Evolutionary conservation across 2,113 vertebrate species (phyloP).

Genomic region (Nothocercus nigrocapillus): DNA sequence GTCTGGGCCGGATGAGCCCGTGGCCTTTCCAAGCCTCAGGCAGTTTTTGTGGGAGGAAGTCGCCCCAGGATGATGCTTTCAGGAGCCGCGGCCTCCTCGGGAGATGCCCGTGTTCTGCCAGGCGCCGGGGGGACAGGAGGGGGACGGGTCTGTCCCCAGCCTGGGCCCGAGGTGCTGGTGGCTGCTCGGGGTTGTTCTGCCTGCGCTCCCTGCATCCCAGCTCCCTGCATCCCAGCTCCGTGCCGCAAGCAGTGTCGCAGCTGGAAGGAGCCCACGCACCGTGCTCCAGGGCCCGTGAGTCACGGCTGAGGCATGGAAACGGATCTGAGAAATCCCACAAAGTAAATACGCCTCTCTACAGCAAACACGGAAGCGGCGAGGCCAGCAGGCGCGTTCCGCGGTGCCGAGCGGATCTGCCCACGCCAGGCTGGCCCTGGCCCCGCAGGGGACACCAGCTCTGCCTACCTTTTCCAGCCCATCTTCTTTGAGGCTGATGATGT

Average conservation of each 20-base stretch:
- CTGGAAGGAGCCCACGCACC: not conserved
- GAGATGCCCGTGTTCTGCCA: not conserved
- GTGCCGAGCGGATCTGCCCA: not conserved
- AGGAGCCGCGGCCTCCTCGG: not conserved
- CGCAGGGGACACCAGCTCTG: not conserved
- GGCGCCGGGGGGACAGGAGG: not conserved
- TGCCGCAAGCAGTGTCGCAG: not conserved
- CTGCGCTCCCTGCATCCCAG: not conserved
- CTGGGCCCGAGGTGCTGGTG: not conserved
- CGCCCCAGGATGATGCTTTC: not conserved
- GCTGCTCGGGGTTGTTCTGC: not conserved
- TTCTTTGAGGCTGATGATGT: slow-evolving; percentile 96
- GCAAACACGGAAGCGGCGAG: not conserved
- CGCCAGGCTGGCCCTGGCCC: not conserved
- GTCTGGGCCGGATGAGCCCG: not conserved
- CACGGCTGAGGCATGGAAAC: not conserved
- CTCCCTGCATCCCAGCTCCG: not conserved
- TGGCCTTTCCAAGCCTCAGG: not conserved
- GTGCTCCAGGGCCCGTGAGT: not conserved
- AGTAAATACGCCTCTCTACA: not conserved
- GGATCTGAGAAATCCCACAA: slow-evolving; percentile 44
- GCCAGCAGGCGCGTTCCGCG: not conserved
- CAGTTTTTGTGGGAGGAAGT: not conserved
- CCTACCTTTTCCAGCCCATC: slow-evolving; percentile 96
- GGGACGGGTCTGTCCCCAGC: not conserved